These are phyloP conservation scores for Psix sp. DNA, from an alignment of 1,140 invertebrate genomes.

Conservation along the genomic window DNA sequence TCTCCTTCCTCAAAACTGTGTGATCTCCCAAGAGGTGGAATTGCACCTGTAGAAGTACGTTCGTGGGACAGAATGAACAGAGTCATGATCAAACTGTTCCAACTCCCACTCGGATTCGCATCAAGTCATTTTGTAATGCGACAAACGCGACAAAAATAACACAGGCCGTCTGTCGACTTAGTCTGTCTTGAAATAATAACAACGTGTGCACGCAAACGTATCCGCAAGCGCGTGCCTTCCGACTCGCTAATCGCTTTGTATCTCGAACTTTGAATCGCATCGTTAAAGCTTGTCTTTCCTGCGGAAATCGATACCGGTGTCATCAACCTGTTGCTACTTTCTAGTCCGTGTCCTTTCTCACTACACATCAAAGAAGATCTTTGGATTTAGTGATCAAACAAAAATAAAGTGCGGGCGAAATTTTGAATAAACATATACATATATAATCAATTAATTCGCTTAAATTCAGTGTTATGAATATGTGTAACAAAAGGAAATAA, in stretches of 20 bases:
- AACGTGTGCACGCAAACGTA: slow-evolving; percentile 24
- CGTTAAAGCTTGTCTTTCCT: slow-evolving; percentile 19
- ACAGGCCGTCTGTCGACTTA: slow-evolving; percentile 33
- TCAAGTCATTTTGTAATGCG: slow-evolving; percentile 20
- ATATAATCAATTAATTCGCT: not conserved
- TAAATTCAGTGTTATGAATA: not conserved
- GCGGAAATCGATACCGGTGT: slow-evolving; percentile 49
- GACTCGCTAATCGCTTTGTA: not conserved
- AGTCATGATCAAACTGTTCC: slow-evolving; percentile 37
- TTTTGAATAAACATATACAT: not conserved
- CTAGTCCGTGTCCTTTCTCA: slow-evolving; percentile 6
- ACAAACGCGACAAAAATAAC: slow-evolving; percentile 47
- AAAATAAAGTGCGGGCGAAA: slow-evolving; percentile 6
- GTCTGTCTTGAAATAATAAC: slow-evolving; percentile 41
- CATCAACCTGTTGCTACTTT: slow-evolving; percentile 50
- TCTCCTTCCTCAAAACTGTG: slow-evolving; percentile 31
- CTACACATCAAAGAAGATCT: slow-evolving; percentile 15
- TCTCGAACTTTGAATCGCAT: no score
- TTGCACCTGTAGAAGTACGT: not conserved
- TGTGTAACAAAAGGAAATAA: no score
- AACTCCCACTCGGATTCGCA: slow-evolving; percentile 25
- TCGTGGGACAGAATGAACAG: slow-evolving; percentile 15
- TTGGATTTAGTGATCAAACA: not conserved
- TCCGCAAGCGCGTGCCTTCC: slow-evolving; percentile 22
- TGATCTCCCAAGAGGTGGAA: slow-evolving; percentile 4